Base-by-base conservation (phyloP, 2,888 invertebrate species). In the Clivina fossor region DNA sequence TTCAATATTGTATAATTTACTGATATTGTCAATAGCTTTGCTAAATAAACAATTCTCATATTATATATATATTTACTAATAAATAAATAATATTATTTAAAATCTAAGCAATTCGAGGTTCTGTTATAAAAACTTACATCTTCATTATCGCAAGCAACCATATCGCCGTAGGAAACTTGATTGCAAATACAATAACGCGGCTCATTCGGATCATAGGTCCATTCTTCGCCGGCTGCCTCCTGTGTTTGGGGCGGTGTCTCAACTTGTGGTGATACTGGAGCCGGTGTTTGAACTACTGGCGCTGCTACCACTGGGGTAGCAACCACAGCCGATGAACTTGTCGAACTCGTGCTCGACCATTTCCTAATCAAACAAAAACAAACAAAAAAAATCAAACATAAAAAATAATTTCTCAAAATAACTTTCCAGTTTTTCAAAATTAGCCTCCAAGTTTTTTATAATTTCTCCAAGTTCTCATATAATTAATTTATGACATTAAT, bases 131-230 rank as follows among this genome's bases (percentile, higher is more conserved):
- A 58, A 80, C 88, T 84, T 73, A 93, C 93, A 70, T 93, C 91
- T 73, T 91, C 90, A 74, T 97, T 97, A 77, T 99, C 98, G 77
- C 99, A 98, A 58, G 97, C 98, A 35, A 99, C 96, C 98, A 98
- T 98, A 71, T 95, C 94, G 1, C 97, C 97, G 69, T 96, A 97
- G 0, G 94, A 94, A 15, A 96, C 93, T 75, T 97, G 94, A 76
- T 96, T 95, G 75, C 97, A 97, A 65, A 95, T 84, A 73, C 96
- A 97, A 75, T 97, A 97, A 64, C 90, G 79, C 0, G 95, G 96
- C 74, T 97, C 98, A 74, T 97, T 94, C 1, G 96, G 95, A 76
- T 96, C 96, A 66, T 90, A 92, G 0, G 88, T 86, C 93, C 94
- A 95, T 70, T 93, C 93, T 7, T 85, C 84, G 66, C 88, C 86